These are phyloP conservation scores for Harpalus rubripes DNA, from an alignment of 2,888 invertebrate species.

Conservation along the genomic window DNA sequence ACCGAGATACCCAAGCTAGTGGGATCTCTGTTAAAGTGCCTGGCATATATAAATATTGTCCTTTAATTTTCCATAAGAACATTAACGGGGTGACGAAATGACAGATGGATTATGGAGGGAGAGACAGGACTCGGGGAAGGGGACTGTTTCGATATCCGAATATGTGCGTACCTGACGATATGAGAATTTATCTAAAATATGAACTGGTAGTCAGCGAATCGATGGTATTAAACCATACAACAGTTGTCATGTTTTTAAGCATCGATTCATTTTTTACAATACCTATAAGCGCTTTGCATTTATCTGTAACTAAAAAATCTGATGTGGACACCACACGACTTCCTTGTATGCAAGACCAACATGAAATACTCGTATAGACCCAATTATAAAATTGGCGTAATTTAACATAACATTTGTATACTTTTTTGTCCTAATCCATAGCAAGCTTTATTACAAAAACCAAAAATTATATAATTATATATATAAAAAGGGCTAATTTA, in stretches of 20 bases:
- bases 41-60: conserved; percentile 66
- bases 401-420: too few relatives aligned
- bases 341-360: too few relatives aligned
- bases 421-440: too few relatives aligned
- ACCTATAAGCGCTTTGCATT: too few relatives aligned
- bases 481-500: too few relatives aligned
- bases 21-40: conserved; percentile 66
- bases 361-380: too few relatives aligned
- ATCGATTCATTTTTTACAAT: too few relatives aligned
- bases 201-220: neutral
- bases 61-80: conserved; percentile 58
- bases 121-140: neutral
- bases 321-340: too few relatives aligned
- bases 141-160: conserved; percentile 29
- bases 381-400: too few relatives aligned
- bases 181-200: conserved; percentile 4
- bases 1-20: conserved; percentile 61
- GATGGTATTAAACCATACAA: neutral
- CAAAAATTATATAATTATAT: too few relatives aligned
- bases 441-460: too few relatives aligned
- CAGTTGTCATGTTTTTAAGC: neutral
- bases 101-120: conserved; percentile 4
- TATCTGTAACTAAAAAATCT: too few relatives aligned
- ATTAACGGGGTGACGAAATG: conserved; percentile 48
- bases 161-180: conserved; percentile 1